Evolutionary conservation across 2,113 vertebrate genomes (phyloP).

Genomic region (Carassius carassius): DNA sequence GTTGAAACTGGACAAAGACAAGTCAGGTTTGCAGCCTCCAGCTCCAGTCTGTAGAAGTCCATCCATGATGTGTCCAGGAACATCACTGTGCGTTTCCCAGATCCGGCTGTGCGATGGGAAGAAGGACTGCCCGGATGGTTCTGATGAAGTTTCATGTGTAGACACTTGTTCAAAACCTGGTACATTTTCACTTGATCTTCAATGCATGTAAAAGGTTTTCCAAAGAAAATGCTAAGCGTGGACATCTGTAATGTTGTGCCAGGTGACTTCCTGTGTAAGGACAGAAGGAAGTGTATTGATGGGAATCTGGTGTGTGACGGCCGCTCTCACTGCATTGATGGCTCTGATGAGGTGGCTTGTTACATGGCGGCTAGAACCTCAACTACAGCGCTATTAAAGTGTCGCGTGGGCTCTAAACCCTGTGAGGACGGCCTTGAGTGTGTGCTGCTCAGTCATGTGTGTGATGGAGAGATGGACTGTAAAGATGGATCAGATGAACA

Average conservation of each 20-base stretch:
- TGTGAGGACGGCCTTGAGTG: conserved; percentile 77
- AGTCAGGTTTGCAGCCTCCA: too few species aligned
- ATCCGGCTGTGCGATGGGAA: too few species aligned
- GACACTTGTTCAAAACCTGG: too few species aligned
- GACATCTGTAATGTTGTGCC: neutral
- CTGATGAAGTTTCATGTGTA: too few species aligned
- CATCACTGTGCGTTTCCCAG: too few species aligned
- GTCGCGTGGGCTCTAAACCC: conserved; percentile 59
- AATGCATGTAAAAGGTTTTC: too few species aligned
- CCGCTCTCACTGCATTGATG: conserved; percentile 75
- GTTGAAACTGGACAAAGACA: too few species aligned
- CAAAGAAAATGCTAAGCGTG: too few species aligned
- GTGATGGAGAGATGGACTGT: conserved; percentile 84
- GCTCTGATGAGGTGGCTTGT: conserved; percentile 81
- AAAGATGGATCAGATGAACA: conserved; percentile 66
- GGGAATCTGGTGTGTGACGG: conserved; percentile 77
- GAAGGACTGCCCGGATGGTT: too few species aligned
- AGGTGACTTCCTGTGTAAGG: conserved; percentile 76
- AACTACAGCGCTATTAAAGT: conserved; percentile 47
- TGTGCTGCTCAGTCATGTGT: conserved; percentile 74
- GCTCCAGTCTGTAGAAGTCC: too few species aligned
- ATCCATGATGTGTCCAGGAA: too few species aligned
- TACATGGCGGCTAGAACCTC: neutral
- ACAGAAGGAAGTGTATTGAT: conserved; percentile 66
- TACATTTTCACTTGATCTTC: too few species aligned